These are phyloP conservation scores for Odontocerum albicorne DNA, from an alignment of 2,888 invertebrate genomes.

Conservation along the genomic window DNA sequence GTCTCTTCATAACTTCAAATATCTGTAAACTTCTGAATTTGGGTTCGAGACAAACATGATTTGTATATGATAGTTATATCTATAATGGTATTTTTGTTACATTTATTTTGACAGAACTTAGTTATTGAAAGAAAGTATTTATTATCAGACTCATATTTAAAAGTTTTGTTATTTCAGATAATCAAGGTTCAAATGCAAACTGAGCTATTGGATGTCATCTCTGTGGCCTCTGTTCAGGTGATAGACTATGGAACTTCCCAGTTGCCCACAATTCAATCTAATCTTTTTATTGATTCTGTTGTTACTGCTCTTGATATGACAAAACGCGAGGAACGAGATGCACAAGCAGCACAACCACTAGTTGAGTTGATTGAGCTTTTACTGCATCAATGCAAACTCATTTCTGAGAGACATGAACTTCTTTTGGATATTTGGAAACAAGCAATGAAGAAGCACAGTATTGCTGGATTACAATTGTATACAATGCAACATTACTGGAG, in stretches of 20 bases:
- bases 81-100: too few relatives aligned
- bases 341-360: constrained; percentile 47
- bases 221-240: constrained; percentile 77
- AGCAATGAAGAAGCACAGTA: constrained; percentile 60
- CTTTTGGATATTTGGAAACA: constrained; percentile 66
- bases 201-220: constrained; percentile 78
- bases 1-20: too few relatives aligned
- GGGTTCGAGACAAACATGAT: too few relatives aligned
- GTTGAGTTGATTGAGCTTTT: constrained; percentile 71
- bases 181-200: constrained; percentile 82
- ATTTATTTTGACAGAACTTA: too few relatives aligned
- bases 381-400: constrained; percentile 80
- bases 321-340: constrained; percentile 29
- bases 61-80: too few relatives aligned
- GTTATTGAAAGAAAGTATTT: too few relatives aligned
- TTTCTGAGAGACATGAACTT: constrained; percentile 74
- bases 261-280: constrained; percentile 40
- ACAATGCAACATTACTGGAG: constrained; percentile 84
- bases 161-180: too few relatives aligned
- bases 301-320: constrained; percentile 19
- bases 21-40: too few relatives aligned
- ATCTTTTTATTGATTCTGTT: constrained; percentile 12
- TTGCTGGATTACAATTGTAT: constrained; percentile 59
- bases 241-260: constrained; percentile 58
- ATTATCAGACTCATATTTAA: too few relatives aligned